Evolutionary conservation across 92 coral and sea anemone species (phyloP), one percentile per base, ranked within the genome.

Genomic region (Desmophyllum pertusum): DNA sequence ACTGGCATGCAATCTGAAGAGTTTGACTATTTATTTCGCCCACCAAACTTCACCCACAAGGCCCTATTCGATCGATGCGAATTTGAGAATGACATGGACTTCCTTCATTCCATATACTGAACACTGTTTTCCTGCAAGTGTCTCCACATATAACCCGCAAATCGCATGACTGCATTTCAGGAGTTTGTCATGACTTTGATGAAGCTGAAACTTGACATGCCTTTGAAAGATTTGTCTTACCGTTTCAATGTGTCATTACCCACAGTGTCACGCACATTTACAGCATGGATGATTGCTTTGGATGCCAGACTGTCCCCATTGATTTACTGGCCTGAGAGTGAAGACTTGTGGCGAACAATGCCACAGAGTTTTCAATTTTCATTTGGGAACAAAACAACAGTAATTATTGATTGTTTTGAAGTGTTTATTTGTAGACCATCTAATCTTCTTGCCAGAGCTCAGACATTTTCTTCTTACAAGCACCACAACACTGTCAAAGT

Each of bases 401-500:
- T 89, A n/a, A 84, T 84, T 19, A 88, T 88, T 41, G 91, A 88
- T 59, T 83, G 90, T 46, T 88, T 88, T 52, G 91, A 88, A 55
- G 64, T 88, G 2, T 88, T 88, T 11, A 76, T 88, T 77, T 67
- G 62, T 35, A 62, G 89, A 8, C 92, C 92, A 8, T 41, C 85
- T 8, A 85, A 78, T 74, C 84, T 89, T 19, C 81, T 84, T 21
- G 89, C 92, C 3, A 31, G 86, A n/a, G 92, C 92, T 0, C 80
- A 84, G 30, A 88, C 92, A 6, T 78, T 77, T 35, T 84, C 91
- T 14, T 62, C 69, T 29, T 87, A 83, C 59, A 88, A 88, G 40
- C 88, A 88, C 36, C 88, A 88, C 71, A 88, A 88, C 80, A 88
- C 88, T 23, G 59, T 81, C 81, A 89, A 86, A 76, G 87, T 89